Percentiles rank a stretch among this genome's conserved stretches.
Evolutionary conservation across 2,888 invertebrate species (phyloP).

Genomic region (Tuta absoluta): DNA sequence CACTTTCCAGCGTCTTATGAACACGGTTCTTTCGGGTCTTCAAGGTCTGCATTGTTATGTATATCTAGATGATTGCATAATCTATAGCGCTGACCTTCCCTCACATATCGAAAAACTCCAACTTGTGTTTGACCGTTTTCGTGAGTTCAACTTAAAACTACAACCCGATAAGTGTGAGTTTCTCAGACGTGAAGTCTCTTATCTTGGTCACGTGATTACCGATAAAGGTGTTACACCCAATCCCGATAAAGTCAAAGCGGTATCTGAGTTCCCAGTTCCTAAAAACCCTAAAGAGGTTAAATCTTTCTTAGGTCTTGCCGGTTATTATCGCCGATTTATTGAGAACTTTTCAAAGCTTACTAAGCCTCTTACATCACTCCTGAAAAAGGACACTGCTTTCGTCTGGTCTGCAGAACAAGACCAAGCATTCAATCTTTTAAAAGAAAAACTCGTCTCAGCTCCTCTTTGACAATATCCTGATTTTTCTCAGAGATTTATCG

Average conservation of each 20-base stretch:
- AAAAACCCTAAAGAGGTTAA: constrained; percentile 38
- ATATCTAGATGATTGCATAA: constrained; percentile 26
- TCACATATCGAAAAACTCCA: constrained; percentile 26
- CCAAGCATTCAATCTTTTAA: constrained; percentile 36
- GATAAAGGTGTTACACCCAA: constrained; percentile 38
- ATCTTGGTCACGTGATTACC: constrained; percentile 35
- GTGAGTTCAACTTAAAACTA: constrained; percentile 32
- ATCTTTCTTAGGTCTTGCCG: constrained; percentile 48
- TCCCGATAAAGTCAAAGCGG: constrained; percentile 36
- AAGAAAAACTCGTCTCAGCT: constrained; percentile 35
- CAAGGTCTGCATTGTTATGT: constrained; percentile 24
- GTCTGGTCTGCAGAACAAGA: constrained; percentile 36
- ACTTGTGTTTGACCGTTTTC: constrained; percentile 24
- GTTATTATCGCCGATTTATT: constrained; percentile 56
- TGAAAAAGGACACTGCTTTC: constrained; percentile 38
- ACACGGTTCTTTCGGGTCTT: constrained; percentile 22
- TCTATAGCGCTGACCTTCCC: constrained; percentile 19
- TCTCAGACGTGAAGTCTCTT: constrained; percentile 29
- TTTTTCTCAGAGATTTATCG: constrained; percentile 29
- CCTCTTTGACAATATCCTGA: constrained; percentile 30
- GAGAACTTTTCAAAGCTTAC: constrained; percentile 44
- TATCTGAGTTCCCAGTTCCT: constrained; percentile 36
- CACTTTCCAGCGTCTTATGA: constrained; percentile 27
- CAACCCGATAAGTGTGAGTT: constrained; percentile 48
- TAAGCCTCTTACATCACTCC: constrained; percentile 37